Base-by-base conservation (phyloP, 1,140 invertebrate genomes). In the Drosophila arizonae region DNA sequence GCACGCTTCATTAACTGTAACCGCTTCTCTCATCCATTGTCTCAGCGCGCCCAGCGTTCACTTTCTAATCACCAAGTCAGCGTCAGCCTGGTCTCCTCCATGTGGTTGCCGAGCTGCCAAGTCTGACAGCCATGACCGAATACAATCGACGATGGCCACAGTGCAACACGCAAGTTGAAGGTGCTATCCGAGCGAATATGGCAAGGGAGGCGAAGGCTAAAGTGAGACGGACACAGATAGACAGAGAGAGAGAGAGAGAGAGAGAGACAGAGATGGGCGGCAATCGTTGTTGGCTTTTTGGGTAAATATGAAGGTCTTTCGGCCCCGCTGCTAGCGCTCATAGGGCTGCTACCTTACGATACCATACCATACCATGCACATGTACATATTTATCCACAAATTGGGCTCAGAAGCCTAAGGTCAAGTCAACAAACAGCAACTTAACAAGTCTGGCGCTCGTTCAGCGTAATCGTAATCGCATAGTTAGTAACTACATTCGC, bases 361-460 rank as follows among this genome's bases (percentile, higher is more conserved):
- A 3, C 21, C 21, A 24, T 24, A 24, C 21, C 21, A 3, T 24
- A 24, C 54, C 45, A 70, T 51, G 46, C 39, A 71, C 46, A 64
- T 65, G 71, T 48, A 67, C 67, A 76, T 72, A 68, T 71, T 63
- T 86, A 71, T 65, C 75, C 74, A 86, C 76, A 79, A 86, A 86
- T 82, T 87, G 82, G 84, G 82, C 82, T 87, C 82, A 82, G 77
- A 62, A 74, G 84, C 82, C 72, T 88, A 88, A 87, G 82, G 82
- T 87, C 82, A 87, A 78, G 76, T 68, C 81, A 73, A 78, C 70
- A 66, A 64, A 13, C 57, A 56, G 30, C 60, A 50, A 43, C 61
- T 71, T 71, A 57, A 55, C 69, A 52, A 72, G 48, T 50, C 64
- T 56, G 55, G 41, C 61, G 33, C 45, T 33, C 52, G 36, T 60